Conservation (phyloP, 2,797 vertebrate species). For the Rhynchotus rufescens region DNA sequence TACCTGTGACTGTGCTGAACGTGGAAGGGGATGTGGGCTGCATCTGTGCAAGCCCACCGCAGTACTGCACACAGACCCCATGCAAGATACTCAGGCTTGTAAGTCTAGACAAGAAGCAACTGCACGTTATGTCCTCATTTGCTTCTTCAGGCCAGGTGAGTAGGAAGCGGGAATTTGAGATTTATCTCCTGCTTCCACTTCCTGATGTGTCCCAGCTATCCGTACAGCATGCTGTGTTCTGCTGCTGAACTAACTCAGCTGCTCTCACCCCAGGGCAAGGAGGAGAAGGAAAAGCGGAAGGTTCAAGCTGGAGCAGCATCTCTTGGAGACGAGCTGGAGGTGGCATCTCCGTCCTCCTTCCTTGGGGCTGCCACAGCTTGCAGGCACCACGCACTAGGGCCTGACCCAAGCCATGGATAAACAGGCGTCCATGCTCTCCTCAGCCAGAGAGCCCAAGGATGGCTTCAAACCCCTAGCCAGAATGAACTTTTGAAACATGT, state of each 20-base stretch:
- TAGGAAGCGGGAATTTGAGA: not conserved
- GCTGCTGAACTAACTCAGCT: not conserved
- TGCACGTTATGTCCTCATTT: not conserved
- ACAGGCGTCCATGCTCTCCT: no score
- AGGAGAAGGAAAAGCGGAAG: not conserved
- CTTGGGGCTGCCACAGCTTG: accelerated
- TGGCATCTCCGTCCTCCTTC: not conserved
- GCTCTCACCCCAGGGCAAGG: not conserved
- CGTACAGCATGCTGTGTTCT: not conserved
- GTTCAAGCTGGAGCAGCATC: not conserved
- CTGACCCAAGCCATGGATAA: not conserved
- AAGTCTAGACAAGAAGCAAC: not conserved
- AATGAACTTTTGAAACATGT: not conserved
- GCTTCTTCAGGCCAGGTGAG: not conserved
- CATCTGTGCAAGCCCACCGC: not conserved
- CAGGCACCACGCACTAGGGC: not conserved
- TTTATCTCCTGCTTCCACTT: not conserved
- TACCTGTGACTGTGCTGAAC: not conserved
- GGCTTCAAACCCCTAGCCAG: not conserved
- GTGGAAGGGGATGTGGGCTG: not conserved
- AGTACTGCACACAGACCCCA: not conserved
- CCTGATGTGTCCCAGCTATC: not conserved
- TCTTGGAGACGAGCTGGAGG: not conserved
- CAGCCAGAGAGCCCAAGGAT: not conserved
- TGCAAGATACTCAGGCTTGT: not conserved